A percentile compares a stretch with the other conserved stretches of the same genome.
Evolutionary conservation across 2,797 vertebrate species (phyloP).

Genomic region (Chanos chanos): DNA sequence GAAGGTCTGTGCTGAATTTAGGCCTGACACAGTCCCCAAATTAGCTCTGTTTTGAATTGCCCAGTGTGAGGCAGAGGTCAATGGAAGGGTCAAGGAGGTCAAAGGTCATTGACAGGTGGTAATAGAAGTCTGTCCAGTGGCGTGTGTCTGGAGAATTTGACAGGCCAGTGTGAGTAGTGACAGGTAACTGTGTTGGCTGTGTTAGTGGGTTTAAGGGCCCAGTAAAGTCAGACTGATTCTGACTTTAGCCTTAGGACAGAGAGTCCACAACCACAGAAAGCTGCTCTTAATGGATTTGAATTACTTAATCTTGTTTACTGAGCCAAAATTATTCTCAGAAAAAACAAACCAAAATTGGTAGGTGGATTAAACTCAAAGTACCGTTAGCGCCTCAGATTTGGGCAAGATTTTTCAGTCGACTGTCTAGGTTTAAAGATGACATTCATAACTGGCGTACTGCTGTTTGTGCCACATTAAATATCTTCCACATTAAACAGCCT

Average conservation of each 20-base stretch:
- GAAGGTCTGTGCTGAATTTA: not conserved
- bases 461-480: no score
- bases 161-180: slow-evolving; percentile 1
- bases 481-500: no score
- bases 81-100: slow-evolving; percentile 26
- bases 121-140: not conserved
- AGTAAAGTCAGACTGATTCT: not conserved
- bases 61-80: slow-evolving; percentile 36
- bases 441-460: no score
- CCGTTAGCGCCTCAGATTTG: no score
- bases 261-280: not conserved
- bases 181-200: not conserved
- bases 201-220: not conserved
- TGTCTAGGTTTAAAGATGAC: no score
- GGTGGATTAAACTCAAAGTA: no score
- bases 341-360: no score
- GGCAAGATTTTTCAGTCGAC: no score
- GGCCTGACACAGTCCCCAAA: slow-evolving; percentile 23
- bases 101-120: slow-evolving; percentile 46
- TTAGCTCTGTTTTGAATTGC: slow-evolving; percentile 29
- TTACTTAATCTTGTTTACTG: no score
- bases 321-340: no score
- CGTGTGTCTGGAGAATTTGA: slow-evolving; percentile 7
- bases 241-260: not conserved
- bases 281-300: no score